These are phyloP conservation scores for Chelon labrosus DNA, from an alignment of 2,797 vertebrate genomes.

Conservation along the genomic window DNA sequence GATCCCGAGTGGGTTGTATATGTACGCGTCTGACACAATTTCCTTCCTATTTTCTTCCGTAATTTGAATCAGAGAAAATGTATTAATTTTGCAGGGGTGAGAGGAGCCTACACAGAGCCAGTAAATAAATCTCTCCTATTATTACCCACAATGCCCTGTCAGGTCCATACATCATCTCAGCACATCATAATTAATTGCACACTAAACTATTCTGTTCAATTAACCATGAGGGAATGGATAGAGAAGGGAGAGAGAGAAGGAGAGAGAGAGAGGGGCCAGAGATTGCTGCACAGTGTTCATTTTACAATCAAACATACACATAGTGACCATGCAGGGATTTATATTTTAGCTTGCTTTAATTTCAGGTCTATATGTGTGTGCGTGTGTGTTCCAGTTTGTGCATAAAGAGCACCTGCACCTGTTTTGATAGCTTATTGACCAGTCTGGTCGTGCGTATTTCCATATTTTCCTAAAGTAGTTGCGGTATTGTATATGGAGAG, in stretches of 20 bases:
- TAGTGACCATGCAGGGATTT: slow-evolving; percentile 44
- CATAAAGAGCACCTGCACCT: not conserved
- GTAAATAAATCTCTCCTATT: slow-evolving; percentile 88
- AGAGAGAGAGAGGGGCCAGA: slow-evolving; percentile 17
- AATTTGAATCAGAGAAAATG: slow-evolving; percentile 87
- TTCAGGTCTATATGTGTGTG: not conserved
- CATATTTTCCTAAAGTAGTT: slow-evolving; percentile 61
- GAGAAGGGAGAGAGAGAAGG: slow-evolving; percentile 14
- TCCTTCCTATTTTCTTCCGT: slow-evolving; percentile 85
- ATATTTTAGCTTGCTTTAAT: slow-evolving; percentile 29
- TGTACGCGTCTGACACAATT: slow-evolving; percentile 83
- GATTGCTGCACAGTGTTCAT: slow-evolving; percentile 25
- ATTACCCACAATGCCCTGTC: slow-evolving; percentile 85
- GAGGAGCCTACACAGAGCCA: slow-evolving; percentile 72
- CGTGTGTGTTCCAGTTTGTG: slow-evolving; percentile 31
- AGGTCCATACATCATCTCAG: slow-evolving; percentile 86
- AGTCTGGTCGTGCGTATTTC: slow-evolving; percentile 41
- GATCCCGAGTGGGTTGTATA: slow-evolving; percentile 73
- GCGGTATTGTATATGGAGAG: slow-evolving; percentile 58
- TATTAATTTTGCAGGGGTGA: slow-evolving; percentile 84
- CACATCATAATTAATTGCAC: slow-evolving; percentile 88
- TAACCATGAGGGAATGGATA: slow-evolving; percentile 81
- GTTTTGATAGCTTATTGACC: slow-evolving; percentile 44
- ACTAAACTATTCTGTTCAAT: slow-evolving; percentile 88
- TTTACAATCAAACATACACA: slow-evolving; percentile 56